Base-by-base conservation (phyloP, 2,797 vertebrate species). In the Poecilia velifera region DNA sequence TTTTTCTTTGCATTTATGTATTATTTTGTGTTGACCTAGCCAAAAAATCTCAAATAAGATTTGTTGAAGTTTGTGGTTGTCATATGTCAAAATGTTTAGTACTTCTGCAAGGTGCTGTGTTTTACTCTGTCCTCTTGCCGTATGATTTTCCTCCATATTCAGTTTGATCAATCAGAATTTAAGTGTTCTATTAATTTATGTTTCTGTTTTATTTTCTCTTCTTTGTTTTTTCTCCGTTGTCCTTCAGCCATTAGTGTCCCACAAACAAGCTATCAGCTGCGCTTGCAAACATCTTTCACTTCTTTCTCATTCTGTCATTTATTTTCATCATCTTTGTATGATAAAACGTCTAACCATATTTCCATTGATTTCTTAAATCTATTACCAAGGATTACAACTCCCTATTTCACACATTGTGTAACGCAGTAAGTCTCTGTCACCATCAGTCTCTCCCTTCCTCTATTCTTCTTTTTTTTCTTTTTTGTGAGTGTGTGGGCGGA, bases 311-410 rank as follows among this genome's bases (percentile, higher is more conserved):
- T 76, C 84, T 83, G 78, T 90, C 79, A 85, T 92, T 91, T 87
- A 78, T 89, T 91, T 87, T 88, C 83, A 91, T 92, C 87, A 87
- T 90, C 82, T 82, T 87, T 78, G 85, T 82, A 86, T 89, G 88
- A 92, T 89, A 86, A 91, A 90, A 83, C 80, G 87, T 80, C 79
- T 84, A 81, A 85, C 80, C 84, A 78, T 85, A 72, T 90, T 84
- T 86, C 57, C 84, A 92, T 89, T 90, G 82, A 89, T 89, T 89
- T 84, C 59, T 78, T 62, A 68, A 82, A 74, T 89, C 89, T 88
- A 86, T 93, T 92, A 91, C 90, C 89, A 84, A 85, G 80, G 79
- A 93, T 89, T 85, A 86, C 85, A 87, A 72, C 76, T 89, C 78
- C 82, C 84, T 78, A 59, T 91, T 91, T 88, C 79, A 84, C 83